phyloP scores from a whole-genome alignment of 2,888 invertebrate genomes.

The Eristalinus aeneus region DNA sequence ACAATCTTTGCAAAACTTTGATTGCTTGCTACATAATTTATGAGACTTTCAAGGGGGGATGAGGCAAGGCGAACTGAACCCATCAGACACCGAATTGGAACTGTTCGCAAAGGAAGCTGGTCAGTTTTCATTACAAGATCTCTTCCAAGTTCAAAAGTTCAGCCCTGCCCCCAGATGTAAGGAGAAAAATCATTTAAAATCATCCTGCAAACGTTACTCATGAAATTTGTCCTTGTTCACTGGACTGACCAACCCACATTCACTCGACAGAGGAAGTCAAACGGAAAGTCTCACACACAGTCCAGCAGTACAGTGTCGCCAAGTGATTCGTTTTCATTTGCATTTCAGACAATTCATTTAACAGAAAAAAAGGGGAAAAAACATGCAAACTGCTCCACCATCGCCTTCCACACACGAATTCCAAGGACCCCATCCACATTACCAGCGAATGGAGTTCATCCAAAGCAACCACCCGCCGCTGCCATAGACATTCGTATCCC shows the following conservation, averaged over 20 bases:
- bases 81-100: no score
- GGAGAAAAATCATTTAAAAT: not conserved
- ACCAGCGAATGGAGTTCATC: slow-evolving; percentile 38
- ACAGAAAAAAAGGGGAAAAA: not conserved
- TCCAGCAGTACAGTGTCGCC: not conserved
- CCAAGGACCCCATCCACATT: not conserved
- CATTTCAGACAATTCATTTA: slow-evolving; percentile 15
- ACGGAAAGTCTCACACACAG: not conserved
- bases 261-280: not conserved
- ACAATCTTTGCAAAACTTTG: no score
- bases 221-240: not conserved
- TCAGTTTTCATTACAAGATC: no score
- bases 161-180: no score
- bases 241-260: not conserved
- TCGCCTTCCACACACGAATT: not conserved
- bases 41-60: no score
- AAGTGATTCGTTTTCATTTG: slow-evolving; percentile 2
- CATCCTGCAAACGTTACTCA: not conserved
- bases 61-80: no score
- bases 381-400: not conserved
- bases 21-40: no score
- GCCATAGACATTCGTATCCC: slow-evolving; percentile 30
- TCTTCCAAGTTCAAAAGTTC: no score
- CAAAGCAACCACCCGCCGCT: not conserved
- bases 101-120: no score